Conservation (phyloP, 2,797 vertebrate genomes). For the Tachyglossus aculeatus region DNA sequence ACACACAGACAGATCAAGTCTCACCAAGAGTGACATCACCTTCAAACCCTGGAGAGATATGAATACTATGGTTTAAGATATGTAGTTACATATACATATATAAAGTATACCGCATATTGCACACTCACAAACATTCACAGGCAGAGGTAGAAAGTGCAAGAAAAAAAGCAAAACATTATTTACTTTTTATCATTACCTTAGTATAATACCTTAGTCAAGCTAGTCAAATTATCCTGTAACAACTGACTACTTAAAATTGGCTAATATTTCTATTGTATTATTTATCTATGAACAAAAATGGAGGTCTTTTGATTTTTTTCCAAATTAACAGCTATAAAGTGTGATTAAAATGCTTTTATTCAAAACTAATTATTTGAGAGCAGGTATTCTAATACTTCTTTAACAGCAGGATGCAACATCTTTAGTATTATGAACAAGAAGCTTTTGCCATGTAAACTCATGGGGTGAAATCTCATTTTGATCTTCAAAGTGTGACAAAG, state of each 20-base stretch:
- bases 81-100: too few species aligned
- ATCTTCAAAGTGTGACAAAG: constrained; percentile 91
- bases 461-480: constrained; percentile 87
- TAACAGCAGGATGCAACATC: constrained; percentile 65
- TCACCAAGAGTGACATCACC: too few species aligned
- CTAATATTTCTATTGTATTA: constrained; percentile 57
- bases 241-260: constrained; percentile 40
- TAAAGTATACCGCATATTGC: too few species aligned
- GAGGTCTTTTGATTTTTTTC: constrained; percentile 59
- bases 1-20: too few species aligned
- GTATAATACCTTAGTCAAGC: constrained; percentile 37
- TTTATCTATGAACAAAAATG: constrained; percentile 56
- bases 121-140: too few species aligned
- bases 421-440: constrained; percentile 68
- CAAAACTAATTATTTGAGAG: constrained; percentile 56
- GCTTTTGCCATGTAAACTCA: constrained; percentile 75
- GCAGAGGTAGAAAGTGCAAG: not conserved
- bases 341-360: constrained; percentile 62
- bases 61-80: too few species aligned
- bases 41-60: too few species aligned
- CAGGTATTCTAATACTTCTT: constrained; percentile 64
- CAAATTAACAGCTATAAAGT: constrained; percentile 51
- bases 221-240: constrained; percentile 32
- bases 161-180: not conserved
- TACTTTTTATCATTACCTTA: not conserved